phyloP scores from a whole-genome alignment of 2,888 invertebrate genomes.

The Scaptomyza parva region DNA sequence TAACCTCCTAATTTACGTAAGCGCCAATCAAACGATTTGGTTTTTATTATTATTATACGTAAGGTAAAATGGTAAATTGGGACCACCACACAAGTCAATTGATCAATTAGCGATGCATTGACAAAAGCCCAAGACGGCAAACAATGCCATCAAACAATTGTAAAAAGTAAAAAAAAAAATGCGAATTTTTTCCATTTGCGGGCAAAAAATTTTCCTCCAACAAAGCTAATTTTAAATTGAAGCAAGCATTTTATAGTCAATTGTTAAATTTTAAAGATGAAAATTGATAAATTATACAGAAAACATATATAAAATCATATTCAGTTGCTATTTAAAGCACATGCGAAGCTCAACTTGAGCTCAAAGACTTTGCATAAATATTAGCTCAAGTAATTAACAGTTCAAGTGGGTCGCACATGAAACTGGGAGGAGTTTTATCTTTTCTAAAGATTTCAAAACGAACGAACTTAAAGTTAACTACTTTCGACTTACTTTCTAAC shows the following conservation, averaged over 20 bases:
- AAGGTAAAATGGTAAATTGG: slow-evolving; percentile 41
- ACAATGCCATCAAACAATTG: slow-evolving; percentile 27
- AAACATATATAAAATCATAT: background rate
- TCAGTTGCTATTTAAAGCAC: slow-evolving; percentile 34
- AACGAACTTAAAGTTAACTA: slow-evolving; percentile 30
- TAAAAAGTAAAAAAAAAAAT: background rate
- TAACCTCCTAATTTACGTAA: slow-evolving; percentile 69
- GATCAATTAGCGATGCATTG: slow-evolving; percentile 67
- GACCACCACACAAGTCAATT: slow-evolving; percentile 57
- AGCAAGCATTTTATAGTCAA: background rate
- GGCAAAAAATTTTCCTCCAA: background rate
- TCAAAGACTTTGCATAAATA: slow-evolving; percentile 22
- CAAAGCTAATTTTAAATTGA: background rate
- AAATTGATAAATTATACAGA: slow-evolving; percentile 2
- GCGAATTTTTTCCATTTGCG: background rate
- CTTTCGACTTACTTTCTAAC: slow-evolving; percentile 63
- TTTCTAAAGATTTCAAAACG: slow-evolving; percentile 1
- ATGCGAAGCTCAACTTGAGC: background rate
- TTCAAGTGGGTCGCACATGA: slow-evolving; percentile 34
- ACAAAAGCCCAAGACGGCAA: slow-evolving; percentile 21
- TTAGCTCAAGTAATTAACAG: slow-evolving; percentile 45
- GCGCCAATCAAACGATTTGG: slow-evolving; percentile 58
- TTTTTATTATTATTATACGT: slow-evolving; percentile 23
- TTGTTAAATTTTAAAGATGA: background rate
- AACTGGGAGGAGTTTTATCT: slow-evolving; percentile 5